Evolutionary conservation across 2,797 vertebrate genomes (phyloP), one percentile per base, ranked within the genome.

Genomic region (Danionella dracula): DNA sequence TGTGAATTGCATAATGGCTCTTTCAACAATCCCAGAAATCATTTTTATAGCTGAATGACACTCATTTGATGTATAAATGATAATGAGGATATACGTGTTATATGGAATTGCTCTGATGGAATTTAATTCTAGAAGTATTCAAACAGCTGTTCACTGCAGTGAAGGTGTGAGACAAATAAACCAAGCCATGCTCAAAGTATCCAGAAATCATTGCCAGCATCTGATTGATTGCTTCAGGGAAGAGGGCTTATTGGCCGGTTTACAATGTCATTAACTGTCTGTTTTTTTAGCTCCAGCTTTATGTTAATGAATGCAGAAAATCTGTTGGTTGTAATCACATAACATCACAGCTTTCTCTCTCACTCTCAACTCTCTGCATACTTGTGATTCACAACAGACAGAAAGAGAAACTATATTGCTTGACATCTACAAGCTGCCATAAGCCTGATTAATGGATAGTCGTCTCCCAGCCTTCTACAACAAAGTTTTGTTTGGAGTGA

Each of bases 251-350:
- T 79, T 83, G 79, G 82, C 79, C 72, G 76, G 68, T 81, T 81
- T 82, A 80, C 79, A 82, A 84, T 75, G 78, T 78, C 75, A 76
- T 75, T 79, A 77, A 58, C 61, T 71, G 48, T 58, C 64, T 66
- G 48, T 72, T 69, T 79, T n/a, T 70, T 70, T 61, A 61, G 70
- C 75, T 78, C 68, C 59, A 54, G 61, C 73, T 71, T 75, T 74
- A 70, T 56, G 73, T 74, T 84, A 82, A 82, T 84, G 81, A 82
- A 82, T 83, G 76, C 77, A 49, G 64, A 65, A 79, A 80, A 81
- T 80, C 70, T 81, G 70, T 82, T 79, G 64, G 80, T 78, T 78
- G 69, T 81, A 78, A 80, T 78, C 63, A 79, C 74, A 67, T 64
- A 75, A 76, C 69, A 72, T 74, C 73, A 69, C 64, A 50, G 35